phyloP scores from a whole-genome alignment of 2,113 vertebrate genomes.

The Pipra filicauda region DNA sequence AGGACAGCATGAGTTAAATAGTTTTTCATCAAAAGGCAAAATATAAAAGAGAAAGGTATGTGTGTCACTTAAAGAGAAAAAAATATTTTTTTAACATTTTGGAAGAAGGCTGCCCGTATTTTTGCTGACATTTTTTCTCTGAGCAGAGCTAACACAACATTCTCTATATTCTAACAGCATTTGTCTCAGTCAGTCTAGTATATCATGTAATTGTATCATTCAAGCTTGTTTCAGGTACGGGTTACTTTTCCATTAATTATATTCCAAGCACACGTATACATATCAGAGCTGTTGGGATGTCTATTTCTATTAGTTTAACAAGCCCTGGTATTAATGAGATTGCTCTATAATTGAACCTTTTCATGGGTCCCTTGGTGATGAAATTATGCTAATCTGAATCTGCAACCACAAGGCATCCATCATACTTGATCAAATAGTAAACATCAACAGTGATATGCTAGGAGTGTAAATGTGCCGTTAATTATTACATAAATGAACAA shows the following conservation, averaged over 20 bases:
- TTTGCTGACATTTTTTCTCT: neutral
- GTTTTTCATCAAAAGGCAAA: neutral
- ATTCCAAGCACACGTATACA: slow-evolving; percentile 87
- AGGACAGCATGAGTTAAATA: neutral
- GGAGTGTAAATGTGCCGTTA: slow-evolving; percentile 79
- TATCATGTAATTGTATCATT: slow-evolving; percentile 14
- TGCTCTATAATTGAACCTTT: slow-evolving; percentile 93
- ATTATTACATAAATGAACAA: slow-evolving; percentile 80
- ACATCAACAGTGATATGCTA: slow-evolving; percentile 81
- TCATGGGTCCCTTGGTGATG: slow-evolving; percentile 92
- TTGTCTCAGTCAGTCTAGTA: slow-evolving; percentile 9
- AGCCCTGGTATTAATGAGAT: slow-evolving; percentile 95
- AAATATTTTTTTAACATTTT: neutral
- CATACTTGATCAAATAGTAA: slow-evolving; percentile 92
- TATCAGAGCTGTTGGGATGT: slow-evolving; percentile 84
- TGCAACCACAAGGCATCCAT: slow-evolving; percentile 93
- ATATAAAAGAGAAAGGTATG: neutral
- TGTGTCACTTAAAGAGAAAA: neutral
- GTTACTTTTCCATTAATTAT: slow-evolving; percentile 86
- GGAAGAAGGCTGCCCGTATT: neutral
- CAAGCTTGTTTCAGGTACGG: slow-evolving; percentile 74
- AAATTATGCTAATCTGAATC: slow-evolving; percentile 92
- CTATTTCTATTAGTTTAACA: slow-evolving; percentile 90
- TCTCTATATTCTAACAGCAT: neutral
- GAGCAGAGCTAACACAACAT: neutral